phyloP scores from a whole-genome alignment of 2,797 vertebrate species.

The Leptatherina wallacei region DNA sequence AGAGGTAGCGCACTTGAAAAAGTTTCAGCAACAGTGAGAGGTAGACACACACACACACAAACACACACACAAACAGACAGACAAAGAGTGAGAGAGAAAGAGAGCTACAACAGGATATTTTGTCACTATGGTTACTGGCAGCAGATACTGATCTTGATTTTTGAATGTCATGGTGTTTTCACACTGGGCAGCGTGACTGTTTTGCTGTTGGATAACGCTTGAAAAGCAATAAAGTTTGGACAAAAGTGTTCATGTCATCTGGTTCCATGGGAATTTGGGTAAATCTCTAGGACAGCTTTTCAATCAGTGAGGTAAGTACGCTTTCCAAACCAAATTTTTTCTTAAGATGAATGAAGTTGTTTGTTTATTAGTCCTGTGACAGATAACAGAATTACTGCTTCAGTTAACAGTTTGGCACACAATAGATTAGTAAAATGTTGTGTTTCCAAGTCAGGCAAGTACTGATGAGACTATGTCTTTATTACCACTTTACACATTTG shows the following conservation, averaged over 20 bases:
- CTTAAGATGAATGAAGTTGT: neutral
- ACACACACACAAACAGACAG: neutral
- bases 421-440: neutral
- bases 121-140: constrained; percentile 72
- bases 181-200: constrained; percentile 39
- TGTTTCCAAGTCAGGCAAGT: neutral
- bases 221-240: neutral
- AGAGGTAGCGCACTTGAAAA: neutral
- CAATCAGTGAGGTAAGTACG: constrained; percentile 51
- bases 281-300: constrained; percentile 8
- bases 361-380: neutral
- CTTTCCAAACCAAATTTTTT: neutral
- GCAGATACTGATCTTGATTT: constrained; percentile 56
- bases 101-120: constrained; percentile 74
- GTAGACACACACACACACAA: neutral
- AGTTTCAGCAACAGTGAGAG: constrained; percentile 17
- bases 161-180: constrained; percentile 87
- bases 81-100: constrained; percentile 24
- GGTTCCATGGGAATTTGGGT: constrained; percentile 27
- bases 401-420: neutral
- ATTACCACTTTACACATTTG: neutral
- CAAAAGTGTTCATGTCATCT: neutral
- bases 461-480: neutral
- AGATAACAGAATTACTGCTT: neutral
- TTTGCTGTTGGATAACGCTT: constrained; percentile 3